Percentiles rank a stretch among this genome's conserved stretches.
These are phyloP conservation scores for Pentalonia nigronervosa DNA, from an alignment of 1,140 invertebrate genomes.

Conservation along the genomic window DNA sequence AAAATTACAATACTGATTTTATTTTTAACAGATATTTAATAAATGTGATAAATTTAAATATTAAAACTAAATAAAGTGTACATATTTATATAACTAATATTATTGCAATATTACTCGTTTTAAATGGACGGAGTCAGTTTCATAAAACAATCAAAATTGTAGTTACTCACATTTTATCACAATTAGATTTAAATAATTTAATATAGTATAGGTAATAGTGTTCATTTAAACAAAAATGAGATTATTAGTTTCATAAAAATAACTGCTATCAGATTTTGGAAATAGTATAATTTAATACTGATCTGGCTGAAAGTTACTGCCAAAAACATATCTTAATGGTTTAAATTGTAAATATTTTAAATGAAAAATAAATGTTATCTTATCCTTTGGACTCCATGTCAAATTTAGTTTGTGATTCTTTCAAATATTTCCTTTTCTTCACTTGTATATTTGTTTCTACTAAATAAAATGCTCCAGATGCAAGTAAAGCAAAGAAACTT, in stretches of 20 bases:
- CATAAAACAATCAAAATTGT: slow-evolving; percentile 32
- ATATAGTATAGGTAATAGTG: not conserved
- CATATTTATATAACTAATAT: not conserved
- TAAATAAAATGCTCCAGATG: slow-evolving; percentile 76
- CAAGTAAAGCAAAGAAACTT: slow-evolving; percentile 69
- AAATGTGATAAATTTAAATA: not conserved
- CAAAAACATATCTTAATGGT: not conserved
- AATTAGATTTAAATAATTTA: slow-evolving; percentile 14
- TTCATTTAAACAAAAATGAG: slow-evolving; percentile 31
- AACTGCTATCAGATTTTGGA: not conserved
- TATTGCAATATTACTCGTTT: slow-evolving; percentile 25
- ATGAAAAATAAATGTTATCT: slow-evolving; percentile 3
- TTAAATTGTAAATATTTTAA: not conserved
- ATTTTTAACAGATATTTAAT: not conserved
- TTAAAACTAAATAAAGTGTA: slow-evolving; percentile 21
- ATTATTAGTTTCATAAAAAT: slow-evolving; percentile 35
- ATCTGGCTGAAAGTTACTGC: not conserved
- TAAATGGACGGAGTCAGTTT: slow-evolving; percentile 49
- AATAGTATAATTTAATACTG: not conserved
- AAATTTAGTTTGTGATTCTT: slow-evolving; percentile 83
- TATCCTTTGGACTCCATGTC: slow-evolving; percentile 73
- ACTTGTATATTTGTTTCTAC: slow-evolving; percentile 81
- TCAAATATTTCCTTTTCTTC: slow-evolving; percentile 77
- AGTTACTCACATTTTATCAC: slow-evolving; percentile 26
- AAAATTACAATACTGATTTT: slow-evolving; percentile 28